Base-by-base conservation (phyloP, 2,113 vertebrate species). In the Tychaedon coryphoeus region DNA sequence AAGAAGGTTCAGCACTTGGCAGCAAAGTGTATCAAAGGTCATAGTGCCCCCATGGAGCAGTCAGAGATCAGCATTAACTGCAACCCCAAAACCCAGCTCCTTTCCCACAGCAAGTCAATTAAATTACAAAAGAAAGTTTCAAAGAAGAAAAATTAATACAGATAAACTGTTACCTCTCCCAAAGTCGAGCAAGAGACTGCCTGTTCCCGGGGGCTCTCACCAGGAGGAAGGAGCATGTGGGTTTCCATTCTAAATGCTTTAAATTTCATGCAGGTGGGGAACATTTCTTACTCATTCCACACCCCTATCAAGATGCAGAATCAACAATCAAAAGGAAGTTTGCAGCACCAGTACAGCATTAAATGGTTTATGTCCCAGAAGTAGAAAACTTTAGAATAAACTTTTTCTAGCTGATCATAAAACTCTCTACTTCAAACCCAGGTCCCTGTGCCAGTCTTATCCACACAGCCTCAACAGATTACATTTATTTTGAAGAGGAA, bases 1-100 rank as follows among this genome's bases (percentile, higher is more conserved):
- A 29, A 43, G 40, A 53, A 60, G 15, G 10, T 20, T 73, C 50
- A 89, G 45, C 38, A 47, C 36, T 57, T 31, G 11, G 19, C n/a
- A 66, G 19, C 24, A 14, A 88, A 90, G 5, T 16, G 5, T 61
- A 29, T 12, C 15, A 14, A 28, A 65, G 4, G 53, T 72, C 65
- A 71, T 4, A 58, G 29, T 19, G 7, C 2, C 20, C 56, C 33
- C 20, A 26, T 0, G 2, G 31, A 29, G n/a, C 23, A n/a, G 24
- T 5, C 2, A 25, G n/a, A 89, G 57, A 69, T 13, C 38, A 70
- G 10, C 34, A 54, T 10, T 42, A 61, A 34, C 34, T 23, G 6
- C 56, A 29, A 12, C 48, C 48, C 60, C 61, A 84, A 67, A 89
- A 26, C 2, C 19, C 45, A 67, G 8, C 8, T 67, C n/a, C 13